These are phyloP conservation scores for Laticauda laticaudata DNA, from an alignment of 2,113 vertebrate species.

Conservation along the genomic window DNA sequence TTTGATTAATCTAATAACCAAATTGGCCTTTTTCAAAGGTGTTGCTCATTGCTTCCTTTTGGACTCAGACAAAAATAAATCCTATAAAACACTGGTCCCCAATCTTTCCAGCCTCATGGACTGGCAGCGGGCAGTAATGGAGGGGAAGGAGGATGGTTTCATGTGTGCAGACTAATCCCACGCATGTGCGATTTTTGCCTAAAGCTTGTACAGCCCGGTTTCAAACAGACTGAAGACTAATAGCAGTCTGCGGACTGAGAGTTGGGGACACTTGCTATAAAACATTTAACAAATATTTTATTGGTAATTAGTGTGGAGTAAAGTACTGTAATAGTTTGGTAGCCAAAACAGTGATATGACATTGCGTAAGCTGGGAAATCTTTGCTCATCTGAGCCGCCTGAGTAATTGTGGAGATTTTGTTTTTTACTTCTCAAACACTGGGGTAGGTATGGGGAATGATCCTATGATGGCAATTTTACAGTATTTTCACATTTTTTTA, in stretches of 20 bases:
- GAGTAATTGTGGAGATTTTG: not conserved
- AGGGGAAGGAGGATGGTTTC: not conserved
- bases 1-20: not conserved
- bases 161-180: not conserved
- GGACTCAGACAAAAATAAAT: not conserved
- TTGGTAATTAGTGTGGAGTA: not conserved
- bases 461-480: not conserved
- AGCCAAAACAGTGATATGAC: not conserved
- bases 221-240: not conserved
- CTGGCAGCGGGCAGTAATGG: not conserved
- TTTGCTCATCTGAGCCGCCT: not conserved
- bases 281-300: not conserved
- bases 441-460: not conserved
- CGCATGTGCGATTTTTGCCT: not conserved
- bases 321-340: not conserved
- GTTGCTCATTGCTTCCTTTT: not conserved
- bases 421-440: not conserved
- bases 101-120: not conserved
- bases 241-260: not conserved
- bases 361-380: not conserved
- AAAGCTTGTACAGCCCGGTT: not conserved
- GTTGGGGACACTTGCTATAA: not conserved
- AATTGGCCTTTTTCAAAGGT: not conserved
- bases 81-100: not conserved
- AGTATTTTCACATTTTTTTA: slow-evolving; percentile 2